Percentiles rank a stretch among this genome's conserved stretches.
Evolutionary conservation across 2,888 invertebrate species (phyloP).

Genomic region (Nemurella pictetii): DNA sequence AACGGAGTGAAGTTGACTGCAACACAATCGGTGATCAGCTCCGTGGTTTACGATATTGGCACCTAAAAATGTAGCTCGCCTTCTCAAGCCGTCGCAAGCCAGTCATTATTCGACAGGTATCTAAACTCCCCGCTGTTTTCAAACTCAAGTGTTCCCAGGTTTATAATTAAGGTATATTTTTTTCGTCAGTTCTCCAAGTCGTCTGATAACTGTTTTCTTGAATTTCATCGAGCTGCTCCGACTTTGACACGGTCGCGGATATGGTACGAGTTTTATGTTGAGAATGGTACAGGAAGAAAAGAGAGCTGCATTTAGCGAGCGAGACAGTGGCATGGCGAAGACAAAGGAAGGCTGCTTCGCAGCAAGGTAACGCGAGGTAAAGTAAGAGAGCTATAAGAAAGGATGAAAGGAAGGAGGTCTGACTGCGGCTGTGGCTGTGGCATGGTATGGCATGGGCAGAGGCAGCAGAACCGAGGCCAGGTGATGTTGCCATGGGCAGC

Average conservation of each 20-base stretch:
- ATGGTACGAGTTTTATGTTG: constrained; percentile 21
- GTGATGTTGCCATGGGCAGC: constrained; percentile 8
- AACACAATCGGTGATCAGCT: not conserved
- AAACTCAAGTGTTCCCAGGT: not conserved
- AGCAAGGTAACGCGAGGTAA: constrained; percentile 7
- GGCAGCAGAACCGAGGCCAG: constrained; percentile 3
- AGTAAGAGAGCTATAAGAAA: constrained; percentile 11
- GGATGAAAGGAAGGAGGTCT: not conserved
- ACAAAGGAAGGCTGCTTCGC: constrained; percentile 26
- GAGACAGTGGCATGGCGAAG: constrained; percentile 11
- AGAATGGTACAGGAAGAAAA: constrained; percentile 34
- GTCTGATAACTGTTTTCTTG: not conserved
- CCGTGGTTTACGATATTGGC: not conserved
- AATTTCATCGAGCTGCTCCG: not conserved
- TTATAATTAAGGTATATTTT: not conserved
- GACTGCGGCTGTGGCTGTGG: constrained; percentile 11
- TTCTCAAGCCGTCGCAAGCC: too few species aligned
- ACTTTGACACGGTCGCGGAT: constrained; percentile 22
- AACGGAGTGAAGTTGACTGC: not conserved
- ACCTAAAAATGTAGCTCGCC: not conserved
- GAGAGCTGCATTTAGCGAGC: constrained; percentile 20
- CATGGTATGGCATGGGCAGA: not conserved
- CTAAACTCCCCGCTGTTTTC: not conserved
- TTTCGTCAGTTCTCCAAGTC: not conserved
- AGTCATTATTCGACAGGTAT: not conserved